Conservation (phyloP, 1,140 invertebrate species). For the Heterodera carotae region DNA sequence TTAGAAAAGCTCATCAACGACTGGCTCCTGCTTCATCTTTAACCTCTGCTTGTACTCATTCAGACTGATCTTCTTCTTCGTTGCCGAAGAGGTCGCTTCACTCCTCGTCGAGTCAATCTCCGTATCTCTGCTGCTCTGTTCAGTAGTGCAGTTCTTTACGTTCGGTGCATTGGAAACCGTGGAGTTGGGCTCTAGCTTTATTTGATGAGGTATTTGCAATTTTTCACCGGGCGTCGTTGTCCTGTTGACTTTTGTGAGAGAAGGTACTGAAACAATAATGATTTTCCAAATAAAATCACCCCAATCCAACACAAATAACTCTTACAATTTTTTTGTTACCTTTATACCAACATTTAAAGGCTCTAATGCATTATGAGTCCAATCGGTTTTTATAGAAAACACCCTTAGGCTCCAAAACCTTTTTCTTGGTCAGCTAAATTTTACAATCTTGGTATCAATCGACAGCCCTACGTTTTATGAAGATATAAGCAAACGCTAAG, state of each 20-base stretch:
- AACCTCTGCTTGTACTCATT: slow-evolving; percentile 1
- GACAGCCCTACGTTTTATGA: too few relatives aligned
- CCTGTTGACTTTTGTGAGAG: not conserved
- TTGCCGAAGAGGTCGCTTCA: not conserved
- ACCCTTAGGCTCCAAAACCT: too few relatives aligned
- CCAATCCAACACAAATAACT: too few relatives aligned
- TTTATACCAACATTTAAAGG: too few relatives aligned
- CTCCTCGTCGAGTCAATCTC: not conserved
- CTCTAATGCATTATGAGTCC: too few relatives aligned
- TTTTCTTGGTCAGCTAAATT: too few relatives aligned
- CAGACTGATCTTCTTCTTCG: not conserved
- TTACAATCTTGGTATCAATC: too few relatives aligned
- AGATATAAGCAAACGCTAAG: too few relatives aligned
- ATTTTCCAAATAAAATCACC: too few relatives aligned
- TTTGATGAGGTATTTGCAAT: not conserved
- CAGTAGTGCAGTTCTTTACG: not conserved
- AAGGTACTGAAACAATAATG: not conserved
- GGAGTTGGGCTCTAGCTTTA: not conserved
- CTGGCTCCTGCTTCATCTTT: not conserved
- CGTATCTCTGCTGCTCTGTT: not conserved
- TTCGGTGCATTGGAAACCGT: not conserved
- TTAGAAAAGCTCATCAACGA: slow-evolving; percentile 1
- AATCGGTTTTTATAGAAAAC: too few relatives aligned
- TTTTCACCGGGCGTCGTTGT: not conserved
- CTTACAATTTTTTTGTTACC: too few relatives aligned